phyloP scores from a whole-genome alignment of 37 sponge, comb jelly and placozoan genomes.

The Diacarnus erythraeanus region DNA sequence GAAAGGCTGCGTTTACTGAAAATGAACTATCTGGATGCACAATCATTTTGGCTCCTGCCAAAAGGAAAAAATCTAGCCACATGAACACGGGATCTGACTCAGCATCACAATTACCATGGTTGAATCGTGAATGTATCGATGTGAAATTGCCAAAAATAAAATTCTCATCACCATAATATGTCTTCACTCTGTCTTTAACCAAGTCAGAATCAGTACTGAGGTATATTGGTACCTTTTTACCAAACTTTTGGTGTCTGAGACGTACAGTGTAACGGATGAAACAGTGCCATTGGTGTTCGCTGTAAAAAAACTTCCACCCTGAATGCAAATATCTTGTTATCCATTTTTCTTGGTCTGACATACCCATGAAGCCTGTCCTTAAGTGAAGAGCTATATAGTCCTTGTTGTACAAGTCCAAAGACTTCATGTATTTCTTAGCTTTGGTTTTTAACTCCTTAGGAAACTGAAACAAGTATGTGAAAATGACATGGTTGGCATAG shows the following conservation, averaged over 20 bases:
- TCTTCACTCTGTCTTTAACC: not conserved
- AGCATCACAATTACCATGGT: not conserved
- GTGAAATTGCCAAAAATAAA: not conserved
- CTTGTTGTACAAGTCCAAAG: not conserved
- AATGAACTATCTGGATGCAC: constrained; percentile 30
- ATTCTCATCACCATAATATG: not conserved
- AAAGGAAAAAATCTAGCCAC: constrained; percentile 16
- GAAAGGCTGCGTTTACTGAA: constrained; percentile 18
- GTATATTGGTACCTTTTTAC: not conserved
- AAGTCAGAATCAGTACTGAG: constrained; percentile 20
- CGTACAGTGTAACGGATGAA: constrained; percentile 11
- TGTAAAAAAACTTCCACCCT: not conserved
- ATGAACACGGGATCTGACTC: not conserved
- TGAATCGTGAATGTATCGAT: not conserved
- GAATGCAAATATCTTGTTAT: not conserved
- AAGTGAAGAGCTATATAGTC: constrained; percentile 36
- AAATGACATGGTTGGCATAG: constrained; percentile 6
- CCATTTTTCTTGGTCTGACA: not conserved
- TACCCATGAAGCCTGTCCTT: constrained; percentile 48
- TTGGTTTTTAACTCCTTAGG: not conserved
- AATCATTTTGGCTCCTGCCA: constrained; percentile 6
- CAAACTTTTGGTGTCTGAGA: not conserved
- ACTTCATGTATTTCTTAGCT: not conserved
- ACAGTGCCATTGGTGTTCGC: constrained; percentile 8
- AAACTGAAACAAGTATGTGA: constrained; percentile 21